Evolutionary conservation across 1,140 invertebrate species (phyloP).

Genomic region (Heliconius hewitsoni): DNA sequence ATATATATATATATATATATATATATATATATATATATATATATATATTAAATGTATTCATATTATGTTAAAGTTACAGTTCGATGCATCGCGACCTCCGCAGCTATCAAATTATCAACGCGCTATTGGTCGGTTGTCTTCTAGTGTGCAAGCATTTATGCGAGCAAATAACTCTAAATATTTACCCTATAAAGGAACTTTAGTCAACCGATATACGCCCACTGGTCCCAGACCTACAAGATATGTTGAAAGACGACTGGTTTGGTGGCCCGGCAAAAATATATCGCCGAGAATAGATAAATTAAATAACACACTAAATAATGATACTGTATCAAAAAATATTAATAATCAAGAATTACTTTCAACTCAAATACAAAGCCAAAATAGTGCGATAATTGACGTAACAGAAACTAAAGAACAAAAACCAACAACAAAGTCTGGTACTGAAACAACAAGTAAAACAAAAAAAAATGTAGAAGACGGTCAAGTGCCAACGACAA

Average conservation of each 20-base stretch:
- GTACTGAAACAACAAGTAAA: slow-evolving; percentile 39
- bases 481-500: slow-evolving; percentile 60
- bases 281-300: slow-evolving; percentile 49
- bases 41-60: too few species aligned
- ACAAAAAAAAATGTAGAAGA: slow-evolving; percentile 52
- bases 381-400: slow-evolving; percentile 28
- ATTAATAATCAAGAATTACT: slow-evolving; percentile 11
- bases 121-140: slow-evolving; percentile 61
- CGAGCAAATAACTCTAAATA: slow-evolving; percentile 60
- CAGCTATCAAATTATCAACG: slow-evolving; percentile 58
- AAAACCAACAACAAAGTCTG: slow-evolving; percentile 35
- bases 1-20: too few species aligned
- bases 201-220: slow-evolving; percentile 67
- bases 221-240: slow-evolving; percentile 61
- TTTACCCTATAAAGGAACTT: slow-evolving; percentile 64
- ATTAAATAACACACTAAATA: not conserved
- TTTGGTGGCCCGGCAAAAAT: slow-evolving; percentile 68
- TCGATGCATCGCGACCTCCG: slow-evolving; percentile 59
- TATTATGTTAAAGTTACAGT: slow-evolving; percentile 59
- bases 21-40: too few species aligned
- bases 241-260: slow-evolving; percentile 54
- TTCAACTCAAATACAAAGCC: not conserved
- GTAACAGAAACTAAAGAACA: slow-evolving; percentile 41
- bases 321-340: slow-evolving; percentile 12
- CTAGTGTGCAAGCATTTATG: slow-evolving; percentile 65